Conservation (phyloP, 1,140 invertebrate species). For the Leptestheria dahalacensis region DNA sequence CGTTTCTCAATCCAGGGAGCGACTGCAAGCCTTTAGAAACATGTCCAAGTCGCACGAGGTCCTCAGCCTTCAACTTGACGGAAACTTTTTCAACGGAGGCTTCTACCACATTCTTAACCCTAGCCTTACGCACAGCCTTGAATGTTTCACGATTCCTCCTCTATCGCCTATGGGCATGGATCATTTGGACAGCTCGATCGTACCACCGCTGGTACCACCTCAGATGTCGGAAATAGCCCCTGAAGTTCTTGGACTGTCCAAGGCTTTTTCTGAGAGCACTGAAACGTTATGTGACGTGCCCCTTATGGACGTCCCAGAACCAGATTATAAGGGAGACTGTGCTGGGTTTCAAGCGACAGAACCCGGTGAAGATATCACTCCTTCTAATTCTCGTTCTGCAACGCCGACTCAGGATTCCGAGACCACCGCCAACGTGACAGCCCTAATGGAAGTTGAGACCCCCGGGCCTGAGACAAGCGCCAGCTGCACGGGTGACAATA, state of each 20-base stretch:
- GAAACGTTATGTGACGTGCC: conserved; percentile 14
- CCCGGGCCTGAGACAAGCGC: neutral
- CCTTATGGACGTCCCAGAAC: neutral
- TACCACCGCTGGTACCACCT: neutral
- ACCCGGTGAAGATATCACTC: neutral
- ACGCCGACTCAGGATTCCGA: neutral
- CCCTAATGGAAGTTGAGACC: neutral
- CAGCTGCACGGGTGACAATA: neutral
- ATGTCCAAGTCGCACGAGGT: conserved; percentile 40
- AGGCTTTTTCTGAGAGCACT: conserved; percentile 7
- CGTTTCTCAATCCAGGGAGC: conserved; percentile 30
- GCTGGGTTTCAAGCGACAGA: neutral
- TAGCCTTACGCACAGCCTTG: conserved; percentile 2
- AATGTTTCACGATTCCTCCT: conserved; percentile 9
- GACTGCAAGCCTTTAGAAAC: conserved; percentile 35
- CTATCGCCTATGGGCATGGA: neutral
- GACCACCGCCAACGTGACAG: neutral
- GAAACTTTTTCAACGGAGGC: neutral
- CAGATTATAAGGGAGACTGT: neutral
- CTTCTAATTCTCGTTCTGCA: conserved; percentile 8
- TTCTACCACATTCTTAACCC: conserved; percentile 1
- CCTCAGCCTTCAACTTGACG: conserved; percentile 19
- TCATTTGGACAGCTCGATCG: neutral
- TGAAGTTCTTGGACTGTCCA: neutral
- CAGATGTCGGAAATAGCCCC: neutral